Conservation (phyloP, 64 coral and sea anemone genomes). For the Cladopsammia gracilis region DNA sequence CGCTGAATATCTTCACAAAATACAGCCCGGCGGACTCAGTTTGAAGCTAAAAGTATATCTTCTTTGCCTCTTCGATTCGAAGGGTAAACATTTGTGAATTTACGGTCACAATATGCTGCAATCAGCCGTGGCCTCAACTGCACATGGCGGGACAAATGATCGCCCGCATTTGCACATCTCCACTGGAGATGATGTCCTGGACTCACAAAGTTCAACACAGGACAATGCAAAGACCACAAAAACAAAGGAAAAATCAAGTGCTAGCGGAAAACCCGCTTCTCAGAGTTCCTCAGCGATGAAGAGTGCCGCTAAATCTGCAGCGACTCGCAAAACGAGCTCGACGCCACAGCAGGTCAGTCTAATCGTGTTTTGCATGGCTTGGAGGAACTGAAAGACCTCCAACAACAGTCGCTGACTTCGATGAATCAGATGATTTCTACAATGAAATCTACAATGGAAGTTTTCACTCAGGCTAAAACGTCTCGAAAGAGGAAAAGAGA, state of each 20-base stretch:
- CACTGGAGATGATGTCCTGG: constrained; percentile 11
- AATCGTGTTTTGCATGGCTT: constrained; percentile 10
- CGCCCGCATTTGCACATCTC: neutral
- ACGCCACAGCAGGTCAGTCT: neutral
- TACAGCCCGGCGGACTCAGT: neutral
- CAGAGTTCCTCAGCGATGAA: neutral
- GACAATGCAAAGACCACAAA: neutral
- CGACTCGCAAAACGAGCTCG: neutral
- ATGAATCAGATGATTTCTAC: constrained; percentile 20
- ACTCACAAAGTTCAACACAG: neutral
- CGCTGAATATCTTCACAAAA: neutral
- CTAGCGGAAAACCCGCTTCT: neutral
- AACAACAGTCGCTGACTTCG: constrained; percentile 23
- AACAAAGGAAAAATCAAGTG: neutral
- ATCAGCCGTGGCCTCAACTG: neutral
- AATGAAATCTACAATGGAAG: constrained; percentile 18
- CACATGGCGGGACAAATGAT: neutral
- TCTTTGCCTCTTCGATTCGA: neutral
- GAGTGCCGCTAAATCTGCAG: neutral
- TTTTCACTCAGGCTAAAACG: neutral
- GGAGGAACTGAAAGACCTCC: constrained; percentile 33
- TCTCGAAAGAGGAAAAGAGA: constrained; percentile 38
- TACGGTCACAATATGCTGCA: neutral
- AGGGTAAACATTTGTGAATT: neutral
- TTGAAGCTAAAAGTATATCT: neutral